Conservation (phyloP, 1,140 invertebrate genomes). For the Tribolium castaneum region DNA sequence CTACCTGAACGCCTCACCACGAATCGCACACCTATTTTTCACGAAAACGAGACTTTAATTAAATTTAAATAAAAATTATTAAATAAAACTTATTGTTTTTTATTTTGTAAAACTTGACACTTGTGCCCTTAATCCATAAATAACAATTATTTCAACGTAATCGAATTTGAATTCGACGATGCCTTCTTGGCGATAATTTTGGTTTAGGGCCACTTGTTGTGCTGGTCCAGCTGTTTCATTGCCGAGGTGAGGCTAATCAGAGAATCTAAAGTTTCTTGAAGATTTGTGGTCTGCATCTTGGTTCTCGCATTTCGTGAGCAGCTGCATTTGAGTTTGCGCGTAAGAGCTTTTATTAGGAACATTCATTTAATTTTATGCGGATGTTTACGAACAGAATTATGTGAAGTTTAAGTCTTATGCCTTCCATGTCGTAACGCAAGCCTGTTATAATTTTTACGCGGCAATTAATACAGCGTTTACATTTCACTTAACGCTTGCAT, state of each 20-base stretch:
- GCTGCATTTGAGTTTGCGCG: constrained; percentile 9
- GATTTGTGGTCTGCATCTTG: not conserved
- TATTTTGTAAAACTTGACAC: no score
- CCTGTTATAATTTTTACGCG: constrained; percentile 20
- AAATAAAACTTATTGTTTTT: no score
- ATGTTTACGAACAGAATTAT: constrained; percentile 28
- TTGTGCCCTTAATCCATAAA: no score
- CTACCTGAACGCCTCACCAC: not conserved
- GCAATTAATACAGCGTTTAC: constrained; percentile 20
- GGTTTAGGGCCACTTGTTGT: not conserved
- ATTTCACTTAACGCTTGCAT: constrained; percentile 12
- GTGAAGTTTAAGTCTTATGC: not conserved
- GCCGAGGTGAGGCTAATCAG: not conserved
- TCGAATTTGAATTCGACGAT: no score
- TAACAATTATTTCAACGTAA: no score
- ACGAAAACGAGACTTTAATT: not conserved
- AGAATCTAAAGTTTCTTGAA: not conserved
- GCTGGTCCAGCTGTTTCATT: not conserved
- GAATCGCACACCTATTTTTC: not conserved
- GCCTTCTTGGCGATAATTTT: not conserved
- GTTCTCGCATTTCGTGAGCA: constrained; percentile 10
- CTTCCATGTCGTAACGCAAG: constrained; percentile 16
- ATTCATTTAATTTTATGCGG: constrained; percentile 29
- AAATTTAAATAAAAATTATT: no score
- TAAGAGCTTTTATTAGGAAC: constrained; percentile 14